These are phyloP conservation scores for Nymphicus hollandicus DNA, from an alignment of 2,113 vertebrate genomes.

Conservation along the genomic window DNA sequence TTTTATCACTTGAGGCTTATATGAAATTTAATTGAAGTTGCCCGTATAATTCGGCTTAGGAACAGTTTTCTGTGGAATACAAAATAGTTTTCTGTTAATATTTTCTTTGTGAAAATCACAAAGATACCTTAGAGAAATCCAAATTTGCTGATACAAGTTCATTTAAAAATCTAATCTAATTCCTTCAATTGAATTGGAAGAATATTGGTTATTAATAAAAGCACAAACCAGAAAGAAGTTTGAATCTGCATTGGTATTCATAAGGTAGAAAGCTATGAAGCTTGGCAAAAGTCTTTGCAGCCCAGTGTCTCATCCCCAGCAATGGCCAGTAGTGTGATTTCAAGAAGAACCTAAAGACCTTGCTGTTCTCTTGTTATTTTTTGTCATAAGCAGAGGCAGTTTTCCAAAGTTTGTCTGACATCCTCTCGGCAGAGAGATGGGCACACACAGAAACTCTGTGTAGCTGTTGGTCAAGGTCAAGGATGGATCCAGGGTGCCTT, in stretches of 20 bases:
- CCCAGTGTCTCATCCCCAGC: neutral
- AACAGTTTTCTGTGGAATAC: neutral
- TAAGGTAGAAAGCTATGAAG: neutral
- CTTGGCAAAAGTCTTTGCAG: neutral
- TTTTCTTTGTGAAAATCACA: neutral
- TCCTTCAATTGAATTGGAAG: neutral
- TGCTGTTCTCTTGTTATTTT: neutral
- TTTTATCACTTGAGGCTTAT: neutral
- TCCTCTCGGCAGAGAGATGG: neutral
- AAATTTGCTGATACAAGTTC: rapidly evolving
- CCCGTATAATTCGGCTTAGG: neutral
- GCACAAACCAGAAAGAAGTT: neutral
- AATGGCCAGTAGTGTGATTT: neutral
- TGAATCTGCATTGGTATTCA: neutral
- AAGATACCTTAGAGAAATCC: neutral
- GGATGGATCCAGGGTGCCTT: neutral
- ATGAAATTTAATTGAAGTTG: neutral
- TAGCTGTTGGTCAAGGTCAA: neutral
- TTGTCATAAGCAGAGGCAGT: neutral
- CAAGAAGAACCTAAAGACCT: neutral
- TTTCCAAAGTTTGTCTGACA: neutral
- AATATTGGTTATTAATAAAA: neutral
- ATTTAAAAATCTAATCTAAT: neutral
- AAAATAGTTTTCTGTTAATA: neutral
- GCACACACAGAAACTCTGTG: rapidly evolving